These are phyloP conservation scores for Phorcus lineatus DNA, from an alignment of 2,888 invertebrate species.

Conservation along the genomic window DNA sequence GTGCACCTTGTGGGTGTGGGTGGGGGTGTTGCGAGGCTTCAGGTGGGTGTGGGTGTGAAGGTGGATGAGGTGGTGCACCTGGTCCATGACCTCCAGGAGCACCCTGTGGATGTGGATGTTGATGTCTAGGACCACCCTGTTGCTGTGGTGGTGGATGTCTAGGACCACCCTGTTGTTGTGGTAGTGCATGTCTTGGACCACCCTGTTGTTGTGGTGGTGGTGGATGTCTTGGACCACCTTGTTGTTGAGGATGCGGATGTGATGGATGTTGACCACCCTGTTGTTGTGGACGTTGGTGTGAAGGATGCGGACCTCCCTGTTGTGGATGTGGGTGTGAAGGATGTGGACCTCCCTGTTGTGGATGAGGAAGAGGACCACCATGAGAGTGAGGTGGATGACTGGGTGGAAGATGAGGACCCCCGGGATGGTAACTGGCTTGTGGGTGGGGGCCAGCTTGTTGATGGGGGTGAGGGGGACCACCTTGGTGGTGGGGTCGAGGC, in stretches of 20 bases:
- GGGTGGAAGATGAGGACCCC: slow-evolving; percentile 29
- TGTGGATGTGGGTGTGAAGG: slow-evolving; percentile 11
- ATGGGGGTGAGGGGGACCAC: background rate
- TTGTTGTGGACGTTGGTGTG: slow-evolving; percentile 24
- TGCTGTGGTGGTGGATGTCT: background rate
- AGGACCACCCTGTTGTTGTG: background rate
- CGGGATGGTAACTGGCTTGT: slow-evolving; percentile 23
- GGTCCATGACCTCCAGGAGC: background rate
- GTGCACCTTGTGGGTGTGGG: background rate
- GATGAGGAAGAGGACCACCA: slow-evolving; percentile 30
- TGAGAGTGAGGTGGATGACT: slow-evolving; percentile 25
- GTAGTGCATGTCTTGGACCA: background rate
- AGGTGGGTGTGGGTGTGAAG: background rate
- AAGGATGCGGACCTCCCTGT: slow-evolving; percentile 22
- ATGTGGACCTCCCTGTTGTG: slow-evolving; percentile 32
- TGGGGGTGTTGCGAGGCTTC: background rate
- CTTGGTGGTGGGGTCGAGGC: slow-evolving; percentile 37
- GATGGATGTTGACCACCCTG: slow-evolving; percentile 20
- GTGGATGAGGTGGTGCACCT: background rate
- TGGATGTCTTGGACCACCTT: too few species aligned
- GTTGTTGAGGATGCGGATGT: background rate
- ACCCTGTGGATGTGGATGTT: background rate
- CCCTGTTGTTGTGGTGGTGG: slow-evolving; percentile 13
- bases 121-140: background rate
- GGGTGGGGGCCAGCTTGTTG: slow-evolving; percentile 23